Percentiles rank a stretch among this genome's conserved stretches.
Evolutionary conservation across 2,113 vertebrate species (phyloP).

Genomic region (Gymnogyps californianus): DNA sequence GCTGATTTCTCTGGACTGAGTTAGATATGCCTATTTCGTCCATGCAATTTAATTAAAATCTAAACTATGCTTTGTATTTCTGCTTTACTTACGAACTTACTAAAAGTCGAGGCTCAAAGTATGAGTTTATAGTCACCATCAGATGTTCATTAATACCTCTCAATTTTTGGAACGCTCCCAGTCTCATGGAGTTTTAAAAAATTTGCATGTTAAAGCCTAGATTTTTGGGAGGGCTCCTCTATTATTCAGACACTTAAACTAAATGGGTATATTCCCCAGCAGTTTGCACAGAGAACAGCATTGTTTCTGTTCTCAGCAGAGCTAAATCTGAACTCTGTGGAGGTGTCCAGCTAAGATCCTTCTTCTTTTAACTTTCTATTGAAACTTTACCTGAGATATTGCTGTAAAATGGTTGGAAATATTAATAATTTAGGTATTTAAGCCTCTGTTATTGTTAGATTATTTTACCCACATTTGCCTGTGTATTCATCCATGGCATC

Average conservation of each 20-base stretch:
- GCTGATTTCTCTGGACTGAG: neutral
- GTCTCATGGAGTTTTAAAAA: neutral
- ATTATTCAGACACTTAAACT: neutral
- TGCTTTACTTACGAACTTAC: neutral
- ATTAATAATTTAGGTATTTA: neutral
- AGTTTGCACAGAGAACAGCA: neutral
- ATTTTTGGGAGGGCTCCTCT: neutral
- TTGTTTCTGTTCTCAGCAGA: neutral
- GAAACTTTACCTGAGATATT: neutral
- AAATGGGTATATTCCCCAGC: neutral
- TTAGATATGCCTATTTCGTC: neutral
- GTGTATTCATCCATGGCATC: neutral
- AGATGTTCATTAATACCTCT: neutral
- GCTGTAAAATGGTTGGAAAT: neutral
- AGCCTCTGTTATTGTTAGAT: neutral
- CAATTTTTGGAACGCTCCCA: neutral
- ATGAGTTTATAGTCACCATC: neutral
- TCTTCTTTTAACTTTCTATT: neutral
- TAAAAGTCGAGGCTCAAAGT: neutral
- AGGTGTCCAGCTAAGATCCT: neutral
- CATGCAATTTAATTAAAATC: neutral
- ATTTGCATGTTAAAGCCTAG: neutral
- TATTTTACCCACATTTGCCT: neutral
- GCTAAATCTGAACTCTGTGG: neutral
- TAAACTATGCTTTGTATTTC: neutral